Base-by-base conservation (phyloP, 2,797 vertebrate species). In the Pseudochirops corinnae region DNA sequence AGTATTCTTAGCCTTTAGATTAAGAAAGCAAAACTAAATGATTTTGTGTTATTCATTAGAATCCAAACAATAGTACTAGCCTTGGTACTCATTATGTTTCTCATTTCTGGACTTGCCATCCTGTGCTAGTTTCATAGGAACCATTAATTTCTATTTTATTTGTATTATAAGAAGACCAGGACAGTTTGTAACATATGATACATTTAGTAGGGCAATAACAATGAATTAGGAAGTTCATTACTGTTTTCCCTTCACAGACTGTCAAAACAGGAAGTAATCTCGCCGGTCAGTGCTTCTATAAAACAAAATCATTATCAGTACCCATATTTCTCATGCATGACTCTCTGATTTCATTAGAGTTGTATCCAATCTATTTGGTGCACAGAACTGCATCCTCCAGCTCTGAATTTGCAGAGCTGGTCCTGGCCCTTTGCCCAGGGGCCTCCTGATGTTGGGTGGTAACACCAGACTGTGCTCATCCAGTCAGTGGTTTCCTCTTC, bases 101-200 rank as follows among this genome's bases (percentile, higher is more conserved):
- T 91, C 28, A 90, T 92, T 97, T 96, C 91, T 90, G 33, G 21
- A 50, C 60, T 1, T n/a, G 13, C 52, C 62, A 53, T 13, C 55
- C 46, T 4, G 7, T 56, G 87, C 57, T 60, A 14, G 55, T 39
- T 91, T 96, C 39, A 55, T n/a, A 31, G 55, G 31, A 56, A 50
- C 6, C 90, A 7, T 92, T 95, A 92, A 4, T 95, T 93, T 96
- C 33, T 4, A 94, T 92, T 96, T 96, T 82, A 55, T 92, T 56
- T 93, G 91, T 93, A 56, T 46, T n/a, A 56, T 91, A 57, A n/a
- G 92, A 92, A 94, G 55, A 21, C 21, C 18, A 16, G 60, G 55
- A 56, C 46, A 31, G 74, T 14, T 33, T 94, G 60, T n/a, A 56
- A n/a, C 57, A 7, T n/a, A 50, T 50, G 21, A 50, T 87, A 50